Conservation (phyloP, 2,797 vertebrate species). For the Scyliorhinus canicula region DNA sequence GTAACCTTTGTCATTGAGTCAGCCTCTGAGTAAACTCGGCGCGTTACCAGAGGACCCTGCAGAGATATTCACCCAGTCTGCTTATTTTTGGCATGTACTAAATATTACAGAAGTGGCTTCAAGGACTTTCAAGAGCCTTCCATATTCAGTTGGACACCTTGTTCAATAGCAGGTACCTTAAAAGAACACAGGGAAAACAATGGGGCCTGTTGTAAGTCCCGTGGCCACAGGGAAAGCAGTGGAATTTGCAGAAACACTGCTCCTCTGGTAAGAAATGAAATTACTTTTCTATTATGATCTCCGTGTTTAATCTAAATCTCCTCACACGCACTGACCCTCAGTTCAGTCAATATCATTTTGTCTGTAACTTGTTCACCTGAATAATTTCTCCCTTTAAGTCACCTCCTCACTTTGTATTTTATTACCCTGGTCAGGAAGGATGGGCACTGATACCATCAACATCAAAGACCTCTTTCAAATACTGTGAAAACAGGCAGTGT, state of each 20-base stretch:
- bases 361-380: neutral
- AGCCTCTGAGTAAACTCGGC: neutral
- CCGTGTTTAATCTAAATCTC: neutral
- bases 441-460: neutral
- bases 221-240: neutral
- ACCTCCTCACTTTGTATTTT: neutral
- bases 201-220: neutral
- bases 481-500: neutral
- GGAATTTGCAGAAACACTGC: neutral
- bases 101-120: neutral
- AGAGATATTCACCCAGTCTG: neutral
- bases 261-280: neutral
- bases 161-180: neutral
- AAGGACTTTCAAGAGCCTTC: neutral
- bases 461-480: neutral
- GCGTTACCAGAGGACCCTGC: neutral
- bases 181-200: neutral
- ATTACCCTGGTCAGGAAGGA: neutral
- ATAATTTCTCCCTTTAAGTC: neutral
- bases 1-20: neutral
- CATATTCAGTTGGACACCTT: neutral
- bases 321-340: neutral
- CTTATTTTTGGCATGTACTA: neutral
- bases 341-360: neutral
- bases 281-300: neutral